phyloP scores from a whole-genome alignment of 1,140 invertebrate genomes.

The Brachionus plicatilis region DNA sequence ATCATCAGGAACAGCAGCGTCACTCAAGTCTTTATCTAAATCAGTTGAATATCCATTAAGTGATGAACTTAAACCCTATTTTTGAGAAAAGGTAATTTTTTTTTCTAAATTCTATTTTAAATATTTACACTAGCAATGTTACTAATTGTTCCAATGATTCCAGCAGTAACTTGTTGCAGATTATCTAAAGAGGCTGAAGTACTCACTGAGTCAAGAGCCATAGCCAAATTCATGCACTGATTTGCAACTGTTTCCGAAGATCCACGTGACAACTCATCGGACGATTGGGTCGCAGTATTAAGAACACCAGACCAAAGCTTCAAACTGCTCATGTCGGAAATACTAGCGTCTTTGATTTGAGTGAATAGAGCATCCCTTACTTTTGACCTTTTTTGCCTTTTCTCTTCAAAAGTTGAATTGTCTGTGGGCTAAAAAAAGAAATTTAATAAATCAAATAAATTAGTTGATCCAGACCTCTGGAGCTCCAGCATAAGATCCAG shows the following conservation, averaged over 20 bases:
- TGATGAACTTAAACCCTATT: slow-evolving; percentile 21
- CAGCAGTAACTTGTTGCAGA: not conserved
- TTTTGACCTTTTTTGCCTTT: not conserved
- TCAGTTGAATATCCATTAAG: slow-evolving; percentile 5
- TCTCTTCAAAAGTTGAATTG: slow-evolving; percentile 12
- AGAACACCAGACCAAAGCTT: not conserved
- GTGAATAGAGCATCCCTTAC: not conserved
- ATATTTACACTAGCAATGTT: not conserved
- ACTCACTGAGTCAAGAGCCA: not conserved
- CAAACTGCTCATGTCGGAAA: slow-evolving; percentile 5
- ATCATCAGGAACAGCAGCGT: not conserved
- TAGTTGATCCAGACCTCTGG: not conserved
- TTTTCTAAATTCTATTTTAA: not conserved
- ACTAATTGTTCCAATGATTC: not conserved
- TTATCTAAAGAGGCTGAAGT: not conserved
- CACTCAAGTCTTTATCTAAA: not conserved
- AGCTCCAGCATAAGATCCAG: not conserved
- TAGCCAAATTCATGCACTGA: not conserved
- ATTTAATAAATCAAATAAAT: no score
- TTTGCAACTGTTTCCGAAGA: not conserved
- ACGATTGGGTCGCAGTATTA: not conserved
- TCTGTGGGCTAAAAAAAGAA: not conserved
- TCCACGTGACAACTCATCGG: not conserved
- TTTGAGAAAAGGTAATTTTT: not conserved
- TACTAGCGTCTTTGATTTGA: not conserved